phyloP scores from a whole-genome alignment of 2,888 invertebrate genomes.

The Napeogenes inachia region DNA sequence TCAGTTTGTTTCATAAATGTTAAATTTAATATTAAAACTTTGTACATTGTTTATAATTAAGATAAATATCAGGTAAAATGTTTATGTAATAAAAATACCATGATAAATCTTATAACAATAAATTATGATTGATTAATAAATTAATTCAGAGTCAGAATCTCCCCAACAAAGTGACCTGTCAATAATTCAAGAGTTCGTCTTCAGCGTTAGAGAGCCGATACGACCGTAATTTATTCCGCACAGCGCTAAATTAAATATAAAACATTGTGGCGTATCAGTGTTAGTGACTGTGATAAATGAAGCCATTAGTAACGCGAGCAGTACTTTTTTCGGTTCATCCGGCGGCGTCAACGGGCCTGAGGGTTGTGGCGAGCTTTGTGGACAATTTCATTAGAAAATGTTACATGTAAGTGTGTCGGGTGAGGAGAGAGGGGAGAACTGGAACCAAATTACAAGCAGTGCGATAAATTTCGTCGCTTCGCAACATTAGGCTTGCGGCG shows the following conservation, averaged over 20 bases:
- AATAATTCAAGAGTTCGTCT: conserved; percentile 65
- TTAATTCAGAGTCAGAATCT: conserved; percentile 64
- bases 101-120: conserved; percentile 45
- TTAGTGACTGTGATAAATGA: conserved; percentile 78
- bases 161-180: conserved; percentile 62
- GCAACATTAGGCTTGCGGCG: conserved; percentile 66
- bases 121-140: conserved; percentile 71
- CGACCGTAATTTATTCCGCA: conserved; percentile 73
- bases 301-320: conserved; percentile 77
- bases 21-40: conserved; percentile 24
- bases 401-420: conserved; percentile 69
- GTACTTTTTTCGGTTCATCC: conserved; percentile 77
- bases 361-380: conserved; percentile 69
- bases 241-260: conserved; percentile 76
- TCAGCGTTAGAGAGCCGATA: conserved; percentile 68
- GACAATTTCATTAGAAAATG: conserved; percentile 78
- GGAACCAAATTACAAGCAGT: conserved; percentile 70
- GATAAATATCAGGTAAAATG: not conserved
- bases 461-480: conserved; percentile 75
- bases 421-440: conserved; percentile 62
- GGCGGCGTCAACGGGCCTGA: conserved; percentile 66
- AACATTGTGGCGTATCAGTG: conserved; percentile 77
- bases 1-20: conserved; percentile 44
- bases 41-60: not conserved
- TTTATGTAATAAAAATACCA: conserved; percentile 10